phyloP scores from a whole-genome alignment of 2,113 vertebrate genomes.

The Ardeotis arabs region DNA sequence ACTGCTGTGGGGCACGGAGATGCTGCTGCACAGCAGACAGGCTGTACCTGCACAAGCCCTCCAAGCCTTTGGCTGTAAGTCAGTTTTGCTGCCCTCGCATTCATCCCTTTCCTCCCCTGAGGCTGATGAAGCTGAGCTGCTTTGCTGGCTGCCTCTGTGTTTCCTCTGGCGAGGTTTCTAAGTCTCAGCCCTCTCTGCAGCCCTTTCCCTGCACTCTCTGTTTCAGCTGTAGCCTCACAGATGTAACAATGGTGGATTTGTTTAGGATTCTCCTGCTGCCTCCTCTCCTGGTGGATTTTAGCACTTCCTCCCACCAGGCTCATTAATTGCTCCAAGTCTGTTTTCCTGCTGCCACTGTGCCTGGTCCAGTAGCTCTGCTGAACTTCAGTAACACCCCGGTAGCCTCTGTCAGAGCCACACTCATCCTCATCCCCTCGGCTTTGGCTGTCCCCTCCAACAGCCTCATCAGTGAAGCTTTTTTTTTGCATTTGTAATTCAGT shows the following conservation, averaged over 20 bases:
- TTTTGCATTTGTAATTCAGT: neutral
- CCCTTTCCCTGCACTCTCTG: neutral
- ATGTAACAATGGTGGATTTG: neutral
- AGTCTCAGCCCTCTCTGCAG: neutral
- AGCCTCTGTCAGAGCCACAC: neutral
- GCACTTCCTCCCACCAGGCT: neutral
- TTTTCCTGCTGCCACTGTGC: neutral
- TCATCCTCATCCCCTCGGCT: neutral
- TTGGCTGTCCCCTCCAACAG: neutral
- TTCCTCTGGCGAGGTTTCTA: neutral
- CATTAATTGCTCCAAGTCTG: neutral
- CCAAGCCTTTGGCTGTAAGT: neutral
- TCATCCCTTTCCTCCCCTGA: accelerated
- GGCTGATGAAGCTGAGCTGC: neutral
- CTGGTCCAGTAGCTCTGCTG: neutral
- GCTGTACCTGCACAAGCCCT: neutral
- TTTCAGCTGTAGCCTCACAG: neutral
- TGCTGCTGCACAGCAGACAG: neutral
- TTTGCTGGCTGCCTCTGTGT: neutral
- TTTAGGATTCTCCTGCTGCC: slow-evolving; percentile 26
- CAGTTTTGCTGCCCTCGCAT: neutral
- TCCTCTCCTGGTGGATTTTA: slow-evolving; percentile 2
- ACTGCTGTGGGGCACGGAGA: neutral
- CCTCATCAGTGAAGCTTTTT: neutral
- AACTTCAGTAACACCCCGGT: neutral